Percentiles rank a stretch among this genome's conserved stretches.
phyloP scores from a whole-genome alignment of 2,888 invertebrate species.

The Pseudococcus viburni region DNA sequence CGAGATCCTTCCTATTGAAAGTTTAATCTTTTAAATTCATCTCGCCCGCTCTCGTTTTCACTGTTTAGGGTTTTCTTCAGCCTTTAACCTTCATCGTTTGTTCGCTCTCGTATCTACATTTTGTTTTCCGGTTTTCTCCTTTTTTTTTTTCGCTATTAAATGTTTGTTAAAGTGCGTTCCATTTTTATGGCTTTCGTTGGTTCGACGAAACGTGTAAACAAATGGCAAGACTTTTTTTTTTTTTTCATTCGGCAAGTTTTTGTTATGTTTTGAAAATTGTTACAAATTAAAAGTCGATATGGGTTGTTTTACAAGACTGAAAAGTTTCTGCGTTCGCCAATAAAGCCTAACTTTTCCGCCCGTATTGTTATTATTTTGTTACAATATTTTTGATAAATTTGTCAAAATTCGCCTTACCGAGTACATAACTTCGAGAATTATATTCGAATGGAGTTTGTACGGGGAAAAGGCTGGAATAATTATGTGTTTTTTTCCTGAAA shows the following conservation, averaged over 20 bases:
- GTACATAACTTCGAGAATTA: neutral
- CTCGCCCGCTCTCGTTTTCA: conserved; percentile 15
- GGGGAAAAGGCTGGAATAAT: neutral
- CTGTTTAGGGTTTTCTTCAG: neutral
- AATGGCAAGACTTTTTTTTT: conserved; percentile 2
- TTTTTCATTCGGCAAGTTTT: conserved; percentile 12
- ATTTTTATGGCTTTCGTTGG: conserved; percentile 26
- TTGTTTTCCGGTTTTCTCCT: conserved; percentile 28
- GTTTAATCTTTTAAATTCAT: conserved; percentile 50
- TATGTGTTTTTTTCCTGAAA: no score
- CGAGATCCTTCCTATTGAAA: conserved; percentile 33
- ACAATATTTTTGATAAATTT: neutral
- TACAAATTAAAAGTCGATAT: conserved; percentile 30
- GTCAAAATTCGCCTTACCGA: neutral
- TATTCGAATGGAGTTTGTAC: neutral
- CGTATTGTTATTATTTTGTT: neutral
- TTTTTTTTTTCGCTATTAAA: conserved; percentile 16
- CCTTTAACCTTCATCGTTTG: neutral
- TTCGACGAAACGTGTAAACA: neutral
- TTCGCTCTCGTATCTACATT: neutral
- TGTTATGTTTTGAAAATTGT: conserved; percentile 15
- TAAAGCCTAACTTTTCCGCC: neutral
- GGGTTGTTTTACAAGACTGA: neutral
- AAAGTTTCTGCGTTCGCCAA: neutral
- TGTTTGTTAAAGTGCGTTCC: conserved; percentile 33